Conservation (phyloP, 2,888 invertebrate species). For the Brachyopa scutellaris region DNA sequence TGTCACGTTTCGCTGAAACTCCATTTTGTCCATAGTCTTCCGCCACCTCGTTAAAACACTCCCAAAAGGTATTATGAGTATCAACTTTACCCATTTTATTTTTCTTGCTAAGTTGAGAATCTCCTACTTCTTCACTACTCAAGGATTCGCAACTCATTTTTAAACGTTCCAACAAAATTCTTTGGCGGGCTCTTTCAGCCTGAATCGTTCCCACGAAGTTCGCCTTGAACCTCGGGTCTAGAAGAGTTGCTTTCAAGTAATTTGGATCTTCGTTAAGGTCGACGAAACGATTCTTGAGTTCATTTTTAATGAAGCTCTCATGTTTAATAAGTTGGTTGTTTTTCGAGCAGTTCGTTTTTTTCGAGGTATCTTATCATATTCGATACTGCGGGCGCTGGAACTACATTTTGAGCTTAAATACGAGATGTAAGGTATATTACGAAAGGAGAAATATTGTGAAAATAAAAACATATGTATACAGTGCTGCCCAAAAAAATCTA, state of each 20-base stretch:
- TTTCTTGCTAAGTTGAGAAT: neutral
- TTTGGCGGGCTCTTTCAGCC: constrained; percentile 21
- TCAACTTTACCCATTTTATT: too few species aligned
- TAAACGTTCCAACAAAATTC: neutral
- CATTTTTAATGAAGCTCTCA: constrained; percentile 1
- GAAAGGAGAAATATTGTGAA: too few species aligned
- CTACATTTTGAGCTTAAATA: too few species aligned
- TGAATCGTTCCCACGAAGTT: constrained; percentile 51
- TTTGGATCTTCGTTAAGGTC: constrained; percentile 8
- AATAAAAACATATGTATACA: too few species aligned
- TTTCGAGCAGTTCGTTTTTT: too few species aligned
- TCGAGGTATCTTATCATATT: too few species aligned
- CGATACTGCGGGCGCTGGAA: too few species aligned
- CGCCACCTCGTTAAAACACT: too few species aligned
- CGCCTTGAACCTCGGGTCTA: constrained; percentile 73
- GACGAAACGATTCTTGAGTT: neutral
- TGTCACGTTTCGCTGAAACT: neutral
- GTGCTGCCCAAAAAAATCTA: too few species aligned
- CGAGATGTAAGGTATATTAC: too few species aligned
- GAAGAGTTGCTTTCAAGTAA: constrained; percentile 37
- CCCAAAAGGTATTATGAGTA: too few species aligned
- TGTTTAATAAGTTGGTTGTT: too few species aligned
- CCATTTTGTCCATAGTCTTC: neutral
- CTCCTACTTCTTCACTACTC: neutral
- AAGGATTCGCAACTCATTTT: neutral